Percentiles rank a stretch among this genome's conserved stretches.
phyloP scores from a whole-genome alignment of 2,113 vertebrate genomes.

The Psephotus haematonotus region DNA sequence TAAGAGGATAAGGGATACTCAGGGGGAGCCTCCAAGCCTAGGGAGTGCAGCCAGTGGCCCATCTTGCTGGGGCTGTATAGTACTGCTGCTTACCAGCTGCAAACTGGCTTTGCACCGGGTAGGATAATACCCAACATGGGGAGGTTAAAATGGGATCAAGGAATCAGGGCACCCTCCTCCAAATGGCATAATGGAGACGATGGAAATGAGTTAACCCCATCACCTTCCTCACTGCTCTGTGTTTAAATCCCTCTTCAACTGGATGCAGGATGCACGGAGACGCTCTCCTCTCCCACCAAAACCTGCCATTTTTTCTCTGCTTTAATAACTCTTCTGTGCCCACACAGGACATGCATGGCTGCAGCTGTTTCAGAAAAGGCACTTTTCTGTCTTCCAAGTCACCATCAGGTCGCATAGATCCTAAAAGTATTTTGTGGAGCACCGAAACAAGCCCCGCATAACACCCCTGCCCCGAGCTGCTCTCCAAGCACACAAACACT shows the following conservation, averaged over 20 bases:
- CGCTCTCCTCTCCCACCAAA: background rate
- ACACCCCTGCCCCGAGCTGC: accelerated
- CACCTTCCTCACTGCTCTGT: background rate
- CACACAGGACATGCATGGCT: background rate
- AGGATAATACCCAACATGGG: accelerated
- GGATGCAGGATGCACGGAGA: background rate
- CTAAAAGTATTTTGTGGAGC: background rate
- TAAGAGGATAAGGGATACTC: background rate
- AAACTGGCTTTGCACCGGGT: background rate
- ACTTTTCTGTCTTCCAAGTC: slow-evolving; percentile 14
- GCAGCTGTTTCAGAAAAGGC: background rate
- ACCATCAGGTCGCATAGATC: background rate
- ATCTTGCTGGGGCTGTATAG: accelerated
- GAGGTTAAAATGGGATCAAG: background rate
- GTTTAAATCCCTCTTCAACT: background rate
- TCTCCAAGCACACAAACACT: background rate
- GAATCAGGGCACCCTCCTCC: background rate
- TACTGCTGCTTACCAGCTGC: background rate
- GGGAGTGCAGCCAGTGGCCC: background rate
- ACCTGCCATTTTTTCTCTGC: background rate
- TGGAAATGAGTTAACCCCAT: background rate
- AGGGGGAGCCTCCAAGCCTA: background rate
- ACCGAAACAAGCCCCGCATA: background rate
- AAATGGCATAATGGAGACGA: accelerated
- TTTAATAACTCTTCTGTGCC: background rate